phyloP scores from a whole-genome alignment of 2,888 invertebrate species.

The Campoplex capitator region DNA sequence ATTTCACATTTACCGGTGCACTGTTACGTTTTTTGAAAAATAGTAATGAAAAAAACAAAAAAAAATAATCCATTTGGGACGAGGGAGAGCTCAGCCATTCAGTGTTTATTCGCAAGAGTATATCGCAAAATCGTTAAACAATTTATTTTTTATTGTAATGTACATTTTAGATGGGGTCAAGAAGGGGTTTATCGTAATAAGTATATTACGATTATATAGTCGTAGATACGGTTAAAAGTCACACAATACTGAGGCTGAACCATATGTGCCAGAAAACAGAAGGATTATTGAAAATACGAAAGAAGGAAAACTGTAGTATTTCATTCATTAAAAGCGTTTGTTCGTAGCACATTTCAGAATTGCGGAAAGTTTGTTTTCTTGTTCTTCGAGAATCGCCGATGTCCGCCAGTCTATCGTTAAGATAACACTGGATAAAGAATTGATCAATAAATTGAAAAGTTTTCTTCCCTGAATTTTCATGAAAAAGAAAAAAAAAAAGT shows the following conservation, averaged over 20 bases:
- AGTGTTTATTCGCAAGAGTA: slow-evolving; percentile 60
- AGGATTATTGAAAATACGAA: background rate
- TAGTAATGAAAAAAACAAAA: background rate
- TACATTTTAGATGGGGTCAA: slow-evolving; percentile 61
- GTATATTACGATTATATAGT: slow-evolving; percentile 42
- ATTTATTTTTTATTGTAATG: slow-evolving; percentile 64
- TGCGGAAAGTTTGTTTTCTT: slow-evolving; percentile 23
- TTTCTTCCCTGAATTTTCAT: slow-evolving; percentile 26
- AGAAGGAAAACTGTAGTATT: slow-evolving; percentile 11
- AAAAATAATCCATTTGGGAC: slow-evolving; percentile 23
- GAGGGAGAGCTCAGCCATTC: slow-evolving; percentile 62
- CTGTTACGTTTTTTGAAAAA: slow-evolving; percentile 7
- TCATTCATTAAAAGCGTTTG: slow-evolving; percentile 21
- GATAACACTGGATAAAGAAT: slow-evolving; percentile 39
- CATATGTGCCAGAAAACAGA: slow-evolving; percentile 59
- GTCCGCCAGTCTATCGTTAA: slow-evolving; percentile 46
- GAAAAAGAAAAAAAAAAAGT: background rate
- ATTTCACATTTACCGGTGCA: slow-evolving; percentile 20
- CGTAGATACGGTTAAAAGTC: slow-evolving; percentile 64
- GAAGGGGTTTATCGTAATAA: slow-evolving; percentile 50
- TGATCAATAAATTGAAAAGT: background rate
- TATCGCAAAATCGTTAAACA: slow-evolving; percentile 58
- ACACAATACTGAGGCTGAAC: slow-evolving; percentile 62
- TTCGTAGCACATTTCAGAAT: slow-evolving; percentile 15
- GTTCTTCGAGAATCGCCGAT: slow-evolving; percentile 47